phyloP scores from a whole-genome alignment of 1,140 invertebrate genomes.

The Atta colombica region DNA sequence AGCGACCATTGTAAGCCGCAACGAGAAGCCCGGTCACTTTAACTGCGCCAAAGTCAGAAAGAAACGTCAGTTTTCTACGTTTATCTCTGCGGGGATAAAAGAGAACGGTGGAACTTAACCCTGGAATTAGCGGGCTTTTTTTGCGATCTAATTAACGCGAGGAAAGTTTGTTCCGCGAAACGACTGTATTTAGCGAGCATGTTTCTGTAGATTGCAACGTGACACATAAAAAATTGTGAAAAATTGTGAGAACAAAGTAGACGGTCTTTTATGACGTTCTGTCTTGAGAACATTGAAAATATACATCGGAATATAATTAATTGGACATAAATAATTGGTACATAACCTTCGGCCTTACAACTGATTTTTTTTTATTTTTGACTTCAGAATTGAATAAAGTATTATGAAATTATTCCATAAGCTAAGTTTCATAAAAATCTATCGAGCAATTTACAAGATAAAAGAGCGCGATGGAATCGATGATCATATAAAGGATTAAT shows the following conservation, averaged over 20 bases:
- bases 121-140: slow-evolving; percentile 44
- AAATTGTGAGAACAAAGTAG: background rate
- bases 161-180: slow-evolving; percentile 25
- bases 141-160: slow-evolving; percentile 48
- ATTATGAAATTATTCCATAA: no score
- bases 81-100: slow-evolving; percentile 6
- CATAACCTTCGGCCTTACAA: background rate
- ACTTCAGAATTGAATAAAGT: no score
- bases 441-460: no score
- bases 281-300: background rate
- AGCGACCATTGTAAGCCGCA: background rate
- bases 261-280: background rate
- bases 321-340: no score
- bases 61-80: background rate
- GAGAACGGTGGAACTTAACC: slow-evolving; percentile 30
- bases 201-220: slow-evolving; percentile 13
- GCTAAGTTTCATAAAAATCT: no score
- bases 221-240: slow-evolving; percentile 6
- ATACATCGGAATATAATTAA: background rate
- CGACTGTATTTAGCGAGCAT: slow-evolving; percentile 21
- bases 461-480: no score
- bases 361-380: no score
- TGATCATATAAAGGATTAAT: no score
- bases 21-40: slow-evolving; percentile 12
- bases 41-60: background rate